These are phyloP conservation scores for Macroramphosus scolopax DNA, from an alignment of 2,797 vertebrate genomes.

Conservation along the genomic window DNA sequence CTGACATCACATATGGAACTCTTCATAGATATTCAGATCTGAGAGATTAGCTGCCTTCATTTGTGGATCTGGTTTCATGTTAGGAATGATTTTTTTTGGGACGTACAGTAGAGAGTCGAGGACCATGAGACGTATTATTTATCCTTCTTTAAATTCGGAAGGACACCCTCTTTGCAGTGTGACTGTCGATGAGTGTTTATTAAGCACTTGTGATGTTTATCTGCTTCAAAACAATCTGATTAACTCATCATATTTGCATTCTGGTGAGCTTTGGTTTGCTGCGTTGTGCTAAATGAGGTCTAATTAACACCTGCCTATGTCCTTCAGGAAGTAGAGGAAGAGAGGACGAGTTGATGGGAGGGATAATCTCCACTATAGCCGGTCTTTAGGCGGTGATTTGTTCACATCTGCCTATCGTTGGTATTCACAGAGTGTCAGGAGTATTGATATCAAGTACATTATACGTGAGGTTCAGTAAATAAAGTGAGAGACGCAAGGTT, in stretches of 20 bases:
- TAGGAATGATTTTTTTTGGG: too few relatives aligned
- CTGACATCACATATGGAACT: too few relatives aligned
- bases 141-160: conserved; percentile 40
- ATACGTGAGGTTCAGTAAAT: conserved; percentile 13
- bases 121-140: too few relatives aligned
- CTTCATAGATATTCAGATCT: too few relatives aligned
- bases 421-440: conserved; percentile 26
- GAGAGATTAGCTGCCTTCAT: too few relatives aligned
- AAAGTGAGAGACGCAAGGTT: conserved; percentile 26
- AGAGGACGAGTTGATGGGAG: conserved; percentile 40
- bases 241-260: conserved; percentile 75
- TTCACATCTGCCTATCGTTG: too few relatives aligned
- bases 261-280: conserved; percentile 76
- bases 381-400: conserved; percentile 49
- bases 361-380: conserved; percentile 32
- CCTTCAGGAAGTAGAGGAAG: conserved; percentile 46
- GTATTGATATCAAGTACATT: conserved; percentile 16
- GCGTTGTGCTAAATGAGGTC: conserved; percentile 75
- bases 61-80: too few relatives aligned
- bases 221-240: conserved; percentile 84
- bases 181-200: conserved; percentile 50
- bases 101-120: too few relatives aligned
- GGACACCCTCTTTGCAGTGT: conserved; percentile 21
- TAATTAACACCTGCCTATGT: conserved; percentile 56
- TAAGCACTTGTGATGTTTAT: conserved; percentile 77